Evolutionary conservation across 2,113 vertebrate genomes (phyloP), one percentile per base, ranked within the genome.

Genomic region (Phyllostomus hastatus): DNA sequence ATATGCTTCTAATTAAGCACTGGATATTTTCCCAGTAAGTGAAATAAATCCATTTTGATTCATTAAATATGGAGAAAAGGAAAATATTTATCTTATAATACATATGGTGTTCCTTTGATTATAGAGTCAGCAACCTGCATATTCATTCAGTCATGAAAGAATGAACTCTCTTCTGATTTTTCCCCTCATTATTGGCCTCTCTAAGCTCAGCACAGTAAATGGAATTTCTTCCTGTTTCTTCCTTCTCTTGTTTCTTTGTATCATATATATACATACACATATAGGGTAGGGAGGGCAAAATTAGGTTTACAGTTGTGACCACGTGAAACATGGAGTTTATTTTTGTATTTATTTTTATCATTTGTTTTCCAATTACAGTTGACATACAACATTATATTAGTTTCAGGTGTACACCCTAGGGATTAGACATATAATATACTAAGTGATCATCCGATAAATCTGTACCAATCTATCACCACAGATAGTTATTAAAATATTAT

Each of bases 1-100:
- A 79, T 87, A 93, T 96, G 50, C 43, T 96, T 83, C 61, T 15
- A 89, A 5, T 83, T 75, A 76, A 83, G 26, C 64, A 38, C 28
- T 94, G 50, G 67, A 16, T 90, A 46, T 35, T 91, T 95, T 96
- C 50, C 41, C 85, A 41, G 70, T 89, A 89, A 57, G 38, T 78
- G 57, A 79, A 59, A 83, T 94, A 76, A 64, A 84, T 90, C 31
- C 54, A 1, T 84, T 82, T 76, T 90, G 54, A 50, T 78, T 95
- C 11, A 57, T 7, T 94, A 93, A 83, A 85, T 95, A 14, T 97
- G 52, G n/a, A 81, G 7, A 66, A 50, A 31, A 89, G 50, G 52
- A 83, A 92, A 88, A 35, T 88, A 59, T 31, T 81, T 66, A 35
- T 81, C 38, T 91, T 76, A 52, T 43, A 70, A 46, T 70, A 14